Conservation (phyloP, 2,113 vertebrate species). For the Cryptotis parvus region DNA sequence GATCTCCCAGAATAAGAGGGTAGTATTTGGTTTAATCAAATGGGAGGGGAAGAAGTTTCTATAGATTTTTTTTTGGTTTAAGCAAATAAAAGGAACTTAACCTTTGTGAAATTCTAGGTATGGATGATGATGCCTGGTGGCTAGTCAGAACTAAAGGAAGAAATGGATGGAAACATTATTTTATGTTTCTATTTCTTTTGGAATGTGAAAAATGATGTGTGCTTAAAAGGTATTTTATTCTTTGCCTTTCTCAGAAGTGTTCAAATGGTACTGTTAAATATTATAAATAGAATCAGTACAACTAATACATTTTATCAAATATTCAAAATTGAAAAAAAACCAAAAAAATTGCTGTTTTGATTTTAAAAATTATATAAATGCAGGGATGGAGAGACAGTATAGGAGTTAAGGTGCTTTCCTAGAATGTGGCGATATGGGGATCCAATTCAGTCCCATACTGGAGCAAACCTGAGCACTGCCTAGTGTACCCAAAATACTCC, state of each 20-base stretch:
- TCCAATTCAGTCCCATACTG: no score
- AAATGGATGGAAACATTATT: background rate
- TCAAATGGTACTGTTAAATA: slow-evolving; percentile 11
- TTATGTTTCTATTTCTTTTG: background rate
- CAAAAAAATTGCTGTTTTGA: background rate
- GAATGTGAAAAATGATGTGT: background rate
- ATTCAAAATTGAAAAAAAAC: background rate
- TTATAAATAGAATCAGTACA: background rate
- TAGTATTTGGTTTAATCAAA: background rate
- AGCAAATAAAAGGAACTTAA: background rate
- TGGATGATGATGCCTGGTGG: background rate
- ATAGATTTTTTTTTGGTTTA: background rate
- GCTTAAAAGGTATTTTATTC: background rate
- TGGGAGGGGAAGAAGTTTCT: background rate
- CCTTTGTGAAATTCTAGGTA: background rate
- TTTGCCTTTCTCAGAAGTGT: slow-evolving; percentile 3
- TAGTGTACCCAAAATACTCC: no score
- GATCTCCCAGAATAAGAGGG: background rate
- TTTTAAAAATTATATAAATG: no score
- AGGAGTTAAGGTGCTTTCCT: no score
- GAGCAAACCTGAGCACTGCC: no score
- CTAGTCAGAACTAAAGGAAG: background rate
- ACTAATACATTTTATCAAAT: background rate
- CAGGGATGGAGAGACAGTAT: no score
- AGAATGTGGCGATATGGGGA: no score